Evolutionary conservation across 2,797 vertebrate species (phyloP).

Genomic region (Rousettus madagascariensis): DNA sequence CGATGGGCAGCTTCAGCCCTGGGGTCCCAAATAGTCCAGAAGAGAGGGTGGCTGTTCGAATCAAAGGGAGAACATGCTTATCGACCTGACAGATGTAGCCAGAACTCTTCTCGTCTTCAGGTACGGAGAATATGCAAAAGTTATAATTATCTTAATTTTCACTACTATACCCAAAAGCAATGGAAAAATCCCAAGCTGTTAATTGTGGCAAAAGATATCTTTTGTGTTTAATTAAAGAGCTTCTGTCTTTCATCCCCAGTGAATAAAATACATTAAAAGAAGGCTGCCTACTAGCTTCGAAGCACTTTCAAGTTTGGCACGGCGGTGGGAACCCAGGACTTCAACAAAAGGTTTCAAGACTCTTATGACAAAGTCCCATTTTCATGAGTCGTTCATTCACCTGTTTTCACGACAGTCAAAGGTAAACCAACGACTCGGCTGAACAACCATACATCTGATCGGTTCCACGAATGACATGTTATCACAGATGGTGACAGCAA

Average conservation of each 20-base stretch:
- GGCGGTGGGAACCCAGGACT: not conserved
- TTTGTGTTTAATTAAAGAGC: not conserved
- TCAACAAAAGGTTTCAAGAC: not conserved
- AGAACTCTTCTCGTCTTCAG: not conserved
- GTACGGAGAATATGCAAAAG: not conserved
- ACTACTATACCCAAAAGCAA: not conserved
- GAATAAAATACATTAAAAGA: not conserved
- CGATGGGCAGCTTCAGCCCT: not conserved
- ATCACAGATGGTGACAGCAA: not conserved
- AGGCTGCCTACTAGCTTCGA: not conserved
- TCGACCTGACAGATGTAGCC: not conserved
- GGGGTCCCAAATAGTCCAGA: not conserved
- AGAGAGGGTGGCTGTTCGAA: not conserved
- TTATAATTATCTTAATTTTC: not conserved
- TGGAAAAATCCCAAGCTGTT: not conserved
- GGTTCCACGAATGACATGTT: not conserved
- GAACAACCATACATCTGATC: not conserved
- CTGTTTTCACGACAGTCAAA: not conserved
- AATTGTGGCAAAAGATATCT: not conserved
- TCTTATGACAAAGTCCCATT: not conserved
- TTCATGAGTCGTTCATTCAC: not conserved
- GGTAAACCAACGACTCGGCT: not conserved
- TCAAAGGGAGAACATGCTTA: not conserved
- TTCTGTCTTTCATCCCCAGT: slow-evolving; percentile 21
- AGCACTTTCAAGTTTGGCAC: not conserved